Percentiles rank a stretch among this genome's conserved stretches.
Evolutionary conservation across 2,797 vertebrate genomes (phyloP).

Genomic region (Pseudochaenichthys georgianus): DNA sequence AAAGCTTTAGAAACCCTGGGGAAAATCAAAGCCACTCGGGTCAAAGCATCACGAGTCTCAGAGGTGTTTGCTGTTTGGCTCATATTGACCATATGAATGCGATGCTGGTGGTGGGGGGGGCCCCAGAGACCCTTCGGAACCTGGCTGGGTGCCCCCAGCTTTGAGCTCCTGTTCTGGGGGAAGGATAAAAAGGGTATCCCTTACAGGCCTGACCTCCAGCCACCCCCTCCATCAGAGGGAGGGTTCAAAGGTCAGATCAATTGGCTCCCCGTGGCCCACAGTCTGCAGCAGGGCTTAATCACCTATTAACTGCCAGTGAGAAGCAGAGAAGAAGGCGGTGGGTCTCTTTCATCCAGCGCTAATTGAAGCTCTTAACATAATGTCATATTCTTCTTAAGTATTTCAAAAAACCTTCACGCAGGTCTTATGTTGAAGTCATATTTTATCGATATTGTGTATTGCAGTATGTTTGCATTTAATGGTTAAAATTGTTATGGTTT

Average conservation of each 20-base stretch:
- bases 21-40: conserved; percentile 65
- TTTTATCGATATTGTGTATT: not conserved
- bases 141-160: conserved; percentile 90
- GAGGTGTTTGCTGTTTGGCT: conserved; percentile 90
- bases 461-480: not conserved
- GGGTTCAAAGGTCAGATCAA: conserved; percentile 94
- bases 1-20: conserved; percentile 43
- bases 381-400: not conserved
- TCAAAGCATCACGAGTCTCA: conserved; percentile 63
- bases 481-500: too few species aligned
- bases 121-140: conserved; percentile 88
- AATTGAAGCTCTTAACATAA: conserved; percentile 35
- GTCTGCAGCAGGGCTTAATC: conserved; percentile 93
- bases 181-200: conserved; percentile 97
- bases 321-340: conserved; percentile 33
- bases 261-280: conserved; percentile 91
- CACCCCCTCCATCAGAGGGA: conserved; percentile 87
- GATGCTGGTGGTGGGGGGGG: conserved; percentile 74
- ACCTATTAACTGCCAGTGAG: conserved; percentile 89
- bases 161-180: conserved; percentile 92
- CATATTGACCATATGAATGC: conserved; percentile 91
- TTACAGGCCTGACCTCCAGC: conserved; percentile 97
- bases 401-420: conserved; percentile 1
- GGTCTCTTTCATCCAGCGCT: conserved; percentile 48
- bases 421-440: not conserved